phyloP scores from a whole-genome alignment of 2,797 vertebrate species.

The Ctenopoma multispine region DNA sequence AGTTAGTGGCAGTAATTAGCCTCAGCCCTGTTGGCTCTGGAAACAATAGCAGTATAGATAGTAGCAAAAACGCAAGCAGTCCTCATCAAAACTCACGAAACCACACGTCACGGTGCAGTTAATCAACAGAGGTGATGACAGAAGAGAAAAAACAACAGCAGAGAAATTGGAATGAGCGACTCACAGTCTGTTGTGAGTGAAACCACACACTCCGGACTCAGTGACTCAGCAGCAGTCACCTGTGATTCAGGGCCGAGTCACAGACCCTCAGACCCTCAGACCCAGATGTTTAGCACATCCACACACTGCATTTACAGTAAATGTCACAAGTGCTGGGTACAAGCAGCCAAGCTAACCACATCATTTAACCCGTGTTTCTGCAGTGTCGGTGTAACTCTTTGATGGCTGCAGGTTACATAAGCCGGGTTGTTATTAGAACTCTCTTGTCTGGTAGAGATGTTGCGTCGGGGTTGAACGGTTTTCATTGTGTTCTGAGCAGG shows the following conservation, averaged over 20 bases:
- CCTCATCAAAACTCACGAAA: slow-evolving; percentile 33
- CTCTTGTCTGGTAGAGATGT: slow-evolving; percentile 17
- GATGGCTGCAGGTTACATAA: slow-evolving; percentile 45
- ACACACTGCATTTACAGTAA: slow-evolving; percentile 72
- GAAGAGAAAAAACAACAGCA: neutral
- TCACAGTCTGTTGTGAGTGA: slow-evolving; percentile 33
- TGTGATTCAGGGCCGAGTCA: slow-evolving; percentile 75
- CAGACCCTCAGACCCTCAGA: slow-evolving; percentile 14
- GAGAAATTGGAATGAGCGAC: slow-evolving; percentile 41
- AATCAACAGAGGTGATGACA: slow-evolving; percentile 24
- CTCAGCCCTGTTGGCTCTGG: neutral
- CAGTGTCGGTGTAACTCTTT: slow-evolving; percentile 20
- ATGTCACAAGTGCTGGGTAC: slow-evolving; percentile 54
- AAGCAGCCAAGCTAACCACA: slow-evolving; percentile 39
- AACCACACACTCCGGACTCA: slow-evolving; percentile 16
- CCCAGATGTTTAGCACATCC: slow-evolving; percentile 71
- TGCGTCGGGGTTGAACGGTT: slow-evolving; percentile 19
- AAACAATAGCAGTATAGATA: neutral
- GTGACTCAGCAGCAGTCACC: slow-evolving; percentile 77
- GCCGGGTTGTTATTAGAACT: slow-evolving; percentile 61
- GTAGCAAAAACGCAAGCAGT: neutral
- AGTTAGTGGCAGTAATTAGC: neutral
- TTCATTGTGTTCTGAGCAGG: neutral
- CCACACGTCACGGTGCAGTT: slow-evolving; percentile 13
- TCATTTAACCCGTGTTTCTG: slow-evolving; percentile 41